A percentile compares a stretch with the other conserved stretches of the same genome.
These are phyloP conservation scores for Dynastes maya DNA, from an alignment of 2,888 invertebrate genomes.

Conservation along the genomic window DNA sequence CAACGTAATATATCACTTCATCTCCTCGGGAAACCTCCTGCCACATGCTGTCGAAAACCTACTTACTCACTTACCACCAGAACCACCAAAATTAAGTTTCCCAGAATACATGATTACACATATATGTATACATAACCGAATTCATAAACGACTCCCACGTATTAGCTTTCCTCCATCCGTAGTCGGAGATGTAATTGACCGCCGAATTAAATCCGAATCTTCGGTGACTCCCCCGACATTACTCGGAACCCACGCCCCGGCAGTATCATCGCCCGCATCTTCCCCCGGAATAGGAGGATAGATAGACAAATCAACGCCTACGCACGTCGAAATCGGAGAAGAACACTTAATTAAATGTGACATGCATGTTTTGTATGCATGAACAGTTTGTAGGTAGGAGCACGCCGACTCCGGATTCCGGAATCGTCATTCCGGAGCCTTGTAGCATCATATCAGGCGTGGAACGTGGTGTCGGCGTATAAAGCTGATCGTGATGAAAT, in stretches of 20 bases:
- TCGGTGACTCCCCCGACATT: constrained; percentile 18
- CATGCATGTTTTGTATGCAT: constrained; percentile 27
- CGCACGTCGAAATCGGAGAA: constrained; percentile 1
- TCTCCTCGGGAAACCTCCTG: too few species aligned
- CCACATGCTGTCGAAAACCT: neutral
- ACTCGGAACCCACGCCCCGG: constrained; percentile 18
- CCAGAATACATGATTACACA: too few species aligned
- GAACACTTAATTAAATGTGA: constrained; percentile 27
- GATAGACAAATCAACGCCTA: constrained; percentile 20
- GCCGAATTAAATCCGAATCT: constrained; percentile 21
- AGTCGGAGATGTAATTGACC: neutral
- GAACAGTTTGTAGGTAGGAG: neutral
- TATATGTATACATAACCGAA: neutral
- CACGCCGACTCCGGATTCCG: neutral
- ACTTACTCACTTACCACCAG: neutral
- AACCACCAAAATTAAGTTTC: neutral
- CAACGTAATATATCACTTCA: too few species aligned
- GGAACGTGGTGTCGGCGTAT: neutral
- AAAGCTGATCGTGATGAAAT: neutral
- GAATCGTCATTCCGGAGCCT: neutral
- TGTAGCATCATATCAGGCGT: neutral
- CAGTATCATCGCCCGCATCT: neutral
- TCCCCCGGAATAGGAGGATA: neutral
- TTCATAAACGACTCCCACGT: neutral
- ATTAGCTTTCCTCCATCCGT: neutral